phyloP scores from a whole-genome alignment of 1,140 invertebrate genomes.

The Eciton burchellii region DNA sequence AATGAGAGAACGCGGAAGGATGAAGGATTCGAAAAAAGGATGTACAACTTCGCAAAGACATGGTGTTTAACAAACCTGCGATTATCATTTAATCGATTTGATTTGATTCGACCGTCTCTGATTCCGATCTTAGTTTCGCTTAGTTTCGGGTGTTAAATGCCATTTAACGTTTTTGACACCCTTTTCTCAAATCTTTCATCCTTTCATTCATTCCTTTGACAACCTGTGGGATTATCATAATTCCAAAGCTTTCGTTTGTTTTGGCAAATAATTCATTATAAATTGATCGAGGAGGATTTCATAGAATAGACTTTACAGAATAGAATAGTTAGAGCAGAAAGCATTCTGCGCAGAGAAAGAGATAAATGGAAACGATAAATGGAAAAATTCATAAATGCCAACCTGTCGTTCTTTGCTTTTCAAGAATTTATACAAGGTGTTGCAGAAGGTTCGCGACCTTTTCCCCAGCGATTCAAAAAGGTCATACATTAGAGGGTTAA shows the following conservation, averaged over 20 bases:
- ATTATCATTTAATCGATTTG: constrained; percentile 8
- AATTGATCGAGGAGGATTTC: neutral
- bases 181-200: too few relatives aligned
- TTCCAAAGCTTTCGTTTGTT: neutral
- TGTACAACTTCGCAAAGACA: constrained; percentile 27
- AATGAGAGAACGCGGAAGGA: constrained; percentile 25
- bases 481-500: constrained; percentile 37
- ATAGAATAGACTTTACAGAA: too few relatives aligned
- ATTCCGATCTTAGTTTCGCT: too few relatives aligned
- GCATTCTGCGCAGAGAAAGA: neutral
- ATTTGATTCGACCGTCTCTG: too few relatives aligned
- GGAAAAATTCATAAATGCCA: neutral
- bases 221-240: too few relatives aligned
- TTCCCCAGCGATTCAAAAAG: constrained; percentile 24
- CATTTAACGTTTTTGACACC: too few relatives aligned
- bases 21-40: constrained; percentile 32
- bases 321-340: too few relatives aligned
- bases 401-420: neutral
- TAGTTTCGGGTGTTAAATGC: too few relatives aligned
- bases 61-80: neutral
- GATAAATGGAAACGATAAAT: neutral
- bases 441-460: neutral
- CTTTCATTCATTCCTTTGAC: too few relatives aligned
- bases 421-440: neutral
- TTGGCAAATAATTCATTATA: neutral